Base-by-base conservation (phyloP, 2,113 vertebrate species). In the Axis porcinus region DNA sequence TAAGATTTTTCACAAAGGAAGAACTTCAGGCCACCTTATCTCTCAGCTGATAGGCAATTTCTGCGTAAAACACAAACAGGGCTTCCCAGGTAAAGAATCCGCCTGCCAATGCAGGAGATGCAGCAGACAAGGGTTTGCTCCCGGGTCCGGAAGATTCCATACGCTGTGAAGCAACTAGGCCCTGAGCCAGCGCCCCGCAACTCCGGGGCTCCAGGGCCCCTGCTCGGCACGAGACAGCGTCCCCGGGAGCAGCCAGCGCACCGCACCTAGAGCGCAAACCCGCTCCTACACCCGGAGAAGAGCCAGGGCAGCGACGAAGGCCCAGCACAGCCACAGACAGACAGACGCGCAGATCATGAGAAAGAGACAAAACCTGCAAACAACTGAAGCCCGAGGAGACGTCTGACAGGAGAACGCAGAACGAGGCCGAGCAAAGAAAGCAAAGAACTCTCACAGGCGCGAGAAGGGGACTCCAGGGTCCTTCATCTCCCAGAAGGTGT, bases 1-100 rank as follows among this genome's bases (percentile, higher is more conserved):
- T 58, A 86, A 64, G 21, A 92, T 47, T 83, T 52, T 81, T 64
- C 64, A 54, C 14, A 83, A 95, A 89, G 15, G 12, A 86, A 86
- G 47, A 89, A 67, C 9, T 45, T 92, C 14, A 5, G 78, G 12
- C 50, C 6, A 83, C 43, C 79, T 67, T 84, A 50, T 84, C 25
- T 54, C 30, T 78, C 40, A 83, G 50, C 30, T 45, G 17, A 82
- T 1, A 92, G 60, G 74, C 14, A 70, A 83, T 47, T 64, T 92
- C n/a, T 45, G 21, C 10, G 27, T 92, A 67, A 89, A 89, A 50
- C 57, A 70, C 7, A 62, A 89, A 43, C 11, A 40, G 36, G 67
- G 70, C 36, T 43, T 74, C 36, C 70, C 70, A 25, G 36, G 70
- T 43, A 43, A 74, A 40, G 36, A 74, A 74, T 25, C 36, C 5